Base-by-base conservation (phyloP, 1,140 invertebrate genomes). In the Bacillus rossius region DNA sequence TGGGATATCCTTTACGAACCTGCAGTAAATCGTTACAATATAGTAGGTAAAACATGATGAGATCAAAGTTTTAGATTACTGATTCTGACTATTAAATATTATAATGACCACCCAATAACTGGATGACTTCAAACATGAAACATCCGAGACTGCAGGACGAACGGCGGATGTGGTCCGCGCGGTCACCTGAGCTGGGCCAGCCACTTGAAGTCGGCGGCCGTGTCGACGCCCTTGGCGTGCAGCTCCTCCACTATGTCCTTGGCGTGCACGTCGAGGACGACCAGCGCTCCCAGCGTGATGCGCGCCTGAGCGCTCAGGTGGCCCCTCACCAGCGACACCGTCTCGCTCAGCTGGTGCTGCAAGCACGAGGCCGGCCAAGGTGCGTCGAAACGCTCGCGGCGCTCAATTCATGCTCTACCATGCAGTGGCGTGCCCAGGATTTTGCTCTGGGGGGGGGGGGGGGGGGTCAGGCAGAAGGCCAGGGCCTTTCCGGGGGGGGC, bases 191-290 rank as follows among this genome's bases (percentile, higher is more conserved):
- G 76, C 69, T 97, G 93, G 17, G 91, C 81, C 23, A 95, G 74
- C 95, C 95, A 98, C 66, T 91, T 83, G 71, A 96, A 97, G 72
- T 96, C 93, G 25, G 80, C 85, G 58, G 89, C 89, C 65, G 79
- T 79, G 49, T 71, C 76, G 3, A 92, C 83, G 47, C 85, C 81
- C 55, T 87, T 82, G 7, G 83, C 76, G 13, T 88, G 76, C 20
- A 97, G 73, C 25, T 87, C 81, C 58, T 84, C 79, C 13, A 93
- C 84, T 0, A 96, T 90, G 72, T 97, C 93, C 73, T 91, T 84
- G 1, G 92, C 90, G 66, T 96, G 93, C 0, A 96, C 92, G 71
- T 96, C 92, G 57, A 95, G 86, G 14, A 95, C 92, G 64, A 96
- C 92, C 40, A 96, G 74, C 4, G 90, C 88, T 69, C 88, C 88